phyloP scores from a whole-genome alignment of 1,140 invertebrate genomes.

The Maniola jurtina region DNA sequence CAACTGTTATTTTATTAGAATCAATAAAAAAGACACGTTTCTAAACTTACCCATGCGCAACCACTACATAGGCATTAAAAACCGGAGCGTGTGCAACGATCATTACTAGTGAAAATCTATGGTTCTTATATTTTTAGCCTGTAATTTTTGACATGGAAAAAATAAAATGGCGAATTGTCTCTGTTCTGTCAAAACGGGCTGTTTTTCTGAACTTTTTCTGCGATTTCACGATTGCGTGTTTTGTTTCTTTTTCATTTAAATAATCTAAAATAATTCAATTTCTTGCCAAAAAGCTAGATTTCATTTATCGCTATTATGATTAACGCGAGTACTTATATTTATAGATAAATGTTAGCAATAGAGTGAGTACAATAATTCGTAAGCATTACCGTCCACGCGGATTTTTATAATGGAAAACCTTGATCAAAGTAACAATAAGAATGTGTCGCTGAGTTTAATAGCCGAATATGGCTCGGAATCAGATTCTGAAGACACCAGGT shows the following conservation, averaged over 20 bases:
- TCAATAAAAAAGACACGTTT: no score
- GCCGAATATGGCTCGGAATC: slow-evolving; percentile 71
- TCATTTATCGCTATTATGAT: slow-evolving; percentile 9
- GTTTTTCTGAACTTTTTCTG: slow-evolving; percentile 26
- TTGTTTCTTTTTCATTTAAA: slow-evolving; percentile 26
- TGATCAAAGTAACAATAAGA: slow-evolving; percentile 68
- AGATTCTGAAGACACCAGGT: slow-evolving; percentile 60
- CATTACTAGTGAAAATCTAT: not conserved
- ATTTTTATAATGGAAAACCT: slow-evolving; percentile 63
- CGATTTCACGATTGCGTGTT: slow-evolving; percentile 24
- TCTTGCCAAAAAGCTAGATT: slow-evolving; percentile 11
- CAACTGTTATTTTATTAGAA: no score
- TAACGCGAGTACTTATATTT: not conserved
- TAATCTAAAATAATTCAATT: slow-evolving; percentile 1
- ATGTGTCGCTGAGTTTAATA: slow-evolving; percentile 68
- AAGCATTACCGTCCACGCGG: slow-evolving; percentile 41
- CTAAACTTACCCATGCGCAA: no score
- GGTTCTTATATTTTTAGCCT: not conserved
- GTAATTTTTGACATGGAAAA: not conserved
- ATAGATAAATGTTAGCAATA: slow-evolving; percentile 8
- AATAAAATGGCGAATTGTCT: slow-evolving; percentile 1
- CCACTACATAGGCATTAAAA: no score
- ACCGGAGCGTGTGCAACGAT: no score
- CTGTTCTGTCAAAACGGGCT: slow-evolving; percentile 13
- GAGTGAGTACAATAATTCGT: slow-evolving; percentile 25